These are phyloP conservation scores for Dugesia japonica DNA, from an alignment of 2,888 invertebrate genomes.

Conservation along the genomic window DNA sequence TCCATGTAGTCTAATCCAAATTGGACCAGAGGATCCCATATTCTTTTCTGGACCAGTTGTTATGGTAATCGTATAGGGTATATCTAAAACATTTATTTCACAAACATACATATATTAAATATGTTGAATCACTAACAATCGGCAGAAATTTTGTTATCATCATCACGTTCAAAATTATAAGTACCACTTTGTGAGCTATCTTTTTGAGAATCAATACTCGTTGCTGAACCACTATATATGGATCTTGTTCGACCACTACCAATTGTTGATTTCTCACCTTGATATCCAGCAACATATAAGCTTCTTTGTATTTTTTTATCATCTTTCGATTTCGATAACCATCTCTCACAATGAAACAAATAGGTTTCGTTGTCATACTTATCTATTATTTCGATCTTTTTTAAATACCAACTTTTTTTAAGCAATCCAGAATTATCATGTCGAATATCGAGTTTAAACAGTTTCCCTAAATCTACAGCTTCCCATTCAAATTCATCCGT, in stretches of 20 bases:
- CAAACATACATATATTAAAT: too few species aligned
- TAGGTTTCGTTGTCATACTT: constrained; percentile 38
- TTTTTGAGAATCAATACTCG: too few species aligned
- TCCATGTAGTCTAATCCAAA: constrained; percentile 43
- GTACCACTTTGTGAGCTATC: neutral
- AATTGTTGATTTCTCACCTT: constrained; percentile 42
- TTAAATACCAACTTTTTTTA: constrained; percentile 44
- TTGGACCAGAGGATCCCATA: constrained; percentile 44
- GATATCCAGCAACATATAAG: constrained; percentile 46
- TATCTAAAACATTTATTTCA: constrained; percentile 37
- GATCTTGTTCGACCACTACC: neutral
- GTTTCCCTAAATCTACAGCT: constrained; percentile 44
- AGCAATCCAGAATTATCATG: constrained; percentile 45
- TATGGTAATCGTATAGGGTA: constrained; percentile 45
- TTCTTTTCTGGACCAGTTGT: constrained; percentile 44
- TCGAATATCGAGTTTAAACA: constrained; percentile 45
- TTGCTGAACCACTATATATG: neutral
- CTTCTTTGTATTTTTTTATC: constrained; percentile 45
- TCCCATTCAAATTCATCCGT: constrained; percentile 43
- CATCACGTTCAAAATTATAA: neutral
- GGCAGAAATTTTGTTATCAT: neutral
- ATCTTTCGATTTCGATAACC: constrained; percentile 48
- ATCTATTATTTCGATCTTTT: constrained; percentile 44
- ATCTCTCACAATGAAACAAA: constrained; percentile 47
- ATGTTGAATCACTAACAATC: neutral